These are phyloP conservation scores for Bos taurus DNA, from an alignment of 2,113 vertebrate genomes.

Conservation along the genomic window ARS-UCD2.0 NC_037355.1:12949501-12950000, in stretches of 20 bases:
- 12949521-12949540: too few relatives aligned
- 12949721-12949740: not conserved
- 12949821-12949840: not conserved
- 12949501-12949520: too few relatives aligned
- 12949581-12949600: too few relatives aligned
- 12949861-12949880: not conserved
- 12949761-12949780: not conserved
- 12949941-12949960: not conserved
- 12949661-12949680: too few relatives aligned
- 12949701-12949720: too few relatives aligned
- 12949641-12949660: too few relatives aligned
- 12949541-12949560: too few relatives aligned
- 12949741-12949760: not conserved
- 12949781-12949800: not conserved
- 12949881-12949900: not conserved
- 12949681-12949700: too few relatives aligned
- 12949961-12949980: not conserved
- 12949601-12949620: too few relatives aligned
- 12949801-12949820: not conserved
- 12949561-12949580: too few relatives aligned
- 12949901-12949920: not conserved
- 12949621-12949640: too few relatives aligned
- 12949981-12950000: not conserved
- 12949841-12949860: not conserved
- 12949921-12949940: too few relatives aligned